These are phyloP conservation scores for Lophius piscatorius DNA, from an alignment of 2,113 vertebrate species.

Conservation along the genomic window DNA sequence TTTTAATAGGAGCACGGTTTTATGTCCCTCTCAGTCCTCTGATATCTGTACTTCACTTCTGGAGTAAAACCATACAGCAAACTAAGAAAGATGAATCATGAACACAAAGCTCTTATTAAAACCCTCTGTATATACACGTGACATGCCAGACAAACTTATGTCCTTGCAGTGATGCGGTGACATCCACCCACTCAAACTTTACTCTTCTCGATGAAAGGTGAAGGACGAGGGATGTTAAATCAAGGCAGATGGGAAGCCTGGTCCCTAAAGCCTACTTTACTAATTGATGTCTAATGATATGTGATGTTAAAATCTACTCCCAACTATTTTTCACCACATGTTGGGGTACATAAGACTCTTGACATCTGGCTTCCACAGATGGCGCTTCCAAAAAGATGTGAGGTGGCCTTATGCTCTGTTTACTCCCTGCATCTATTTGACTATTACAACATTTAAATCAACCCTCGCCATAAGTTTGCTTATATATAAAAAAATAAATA, in stretches of 20 bases:
- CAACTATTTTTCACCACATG: slow-evolving; percentile 55
- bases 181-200: slow-evolving; percentile 17
- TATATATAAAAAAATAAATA: too few relatives aligned
- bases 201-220: slow-evolving; percentile 20
- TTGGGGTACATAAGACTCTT: slow-evolving; percentile 39
- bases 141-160: slow-evolving; percentile 4
- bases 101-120: slow-evolving; percentile 43
- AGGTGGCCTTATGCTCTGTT: slow-evolving; percentile 24
- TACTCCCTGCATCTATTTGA: neutral
- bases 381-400: slow-evolving; percentile 30
- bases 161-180: neutral
- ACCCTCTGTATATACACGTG: neutral
- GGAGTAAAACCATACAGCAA: slow-evolving; percentile 8
- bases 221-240: slow-evolving; percentile 52
- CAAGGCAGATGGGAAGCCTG: slow-evolving; percentile 44
- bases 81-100: slow-evolving; percentile 32
- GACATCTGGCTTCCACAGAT: slow-evolving; percentile 68
- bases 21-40: too few relatives aligned
- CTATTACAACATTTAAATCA: slow-evolving; percentile 25
- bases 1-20: too few relatives aligned
- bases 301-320: slow-evolving; percentile 43
- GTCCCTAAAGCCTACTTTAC: slow-evolving; percentile 53
- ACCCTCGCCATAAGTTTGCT: neutral
- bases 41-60: too few relatives aligned
- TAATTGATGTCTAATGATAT: slow-evolving; percentile 67